A percentile compares a stretch with the other conserved stretches of the same genome.
These are phyloP conservation scores for Penaeus japonicus DNA, from an alignment of 1,140 invertebrate species.

Conservation along the genomic window DNA sequence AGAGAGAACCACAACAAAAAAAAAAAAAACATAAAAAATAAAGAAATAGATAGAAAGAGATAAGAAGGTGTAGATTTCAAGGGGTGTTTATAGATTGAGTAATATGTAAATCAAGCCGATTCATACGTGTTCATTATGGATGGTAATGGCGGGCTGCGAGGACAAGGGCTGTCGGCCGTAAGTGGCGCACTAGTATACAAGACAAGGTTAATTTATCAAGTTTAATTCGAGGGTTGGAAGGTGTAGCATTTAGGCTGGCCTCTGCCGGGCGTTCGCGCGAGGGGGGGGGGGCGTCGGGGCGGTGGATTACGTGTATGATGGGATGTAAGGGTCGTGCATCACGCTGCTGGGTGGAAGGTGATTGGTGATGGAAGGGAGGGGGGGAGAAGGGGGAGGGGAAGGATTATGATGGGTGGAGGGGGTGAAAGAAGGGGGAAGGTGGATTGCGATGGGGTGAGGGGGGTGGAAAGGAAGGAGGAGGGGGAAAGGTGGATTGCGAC, in stretches of 20 bases:
- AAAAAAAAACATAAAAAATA: too few species aligned
- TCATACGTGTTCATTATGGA: constrained; percentile 4
- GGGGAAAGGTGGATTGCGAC: too few species aligned
- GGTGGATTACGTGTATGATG: too few species aligned
- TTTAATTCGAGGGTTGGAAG: neutral
- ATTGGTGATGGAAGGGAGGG: too few species aligned
- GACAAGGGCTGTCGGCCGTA: neutral
- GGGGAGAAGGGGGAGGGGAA: too few species aligned
- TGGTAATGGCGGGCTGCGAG: neutral
- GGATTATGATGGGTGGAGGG: too few species aligned
- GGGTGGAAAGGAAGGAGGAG: too few species aligned
- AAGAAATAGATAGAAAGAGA: neutral
- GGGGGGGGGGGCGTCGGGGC: neutral
- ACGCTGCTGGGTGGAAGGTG: too few species aligned
- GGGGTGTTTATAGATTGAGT: neutral
- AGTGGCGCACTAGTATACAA: neutral
- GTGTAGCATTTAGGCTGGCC: neutral
- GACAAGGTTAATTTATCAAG: neutral
- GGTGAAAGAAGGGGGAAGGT: too few species aligned
- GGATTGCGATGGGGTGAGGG: too few species aligned
- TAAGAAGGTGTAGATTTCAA: neutral
- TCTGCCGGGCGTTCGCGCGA: neutral
- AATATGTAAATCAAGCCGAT: neutral
- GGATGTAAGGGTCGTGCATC: too few species aligned
- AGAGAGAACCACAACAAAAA: too few species aligned